phyloP scores from a whole-genome alignment of 2,888 invertebrate species.

The Lottia gigantea region DNA sequence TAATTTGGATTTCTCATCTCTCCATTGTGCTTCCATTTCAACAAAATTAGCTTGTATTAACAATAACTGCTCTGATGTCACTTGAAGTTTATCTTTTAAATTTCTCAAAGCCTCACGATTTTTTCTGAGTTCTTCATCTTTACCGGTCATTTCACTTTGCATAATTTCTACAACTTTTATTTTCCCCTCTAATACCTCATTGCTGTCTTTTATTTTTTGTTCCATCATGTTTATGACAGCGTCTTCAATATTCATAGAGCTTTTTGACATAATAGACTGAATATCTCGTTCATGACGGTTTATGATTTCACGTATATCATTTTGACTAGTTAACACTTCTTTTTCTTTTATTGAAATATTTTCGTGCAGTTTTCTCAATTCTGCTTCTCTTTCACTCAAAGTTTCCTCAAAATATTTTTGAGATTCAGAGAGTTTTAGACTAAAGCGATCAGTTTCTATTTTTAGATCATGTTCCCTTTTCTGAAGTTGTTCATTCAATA shows the following conservation, averaged over 20 bases:
- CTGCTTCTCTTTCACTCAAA: conserved; percentile 54
- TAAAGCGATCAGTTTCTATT: conserved; percentile 51
- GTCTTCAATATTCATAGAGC: conserved; percentile 57
- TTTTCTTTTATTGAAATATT: conserved; percentile 47
- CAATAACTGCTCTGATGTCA: conserved; percentile 83
- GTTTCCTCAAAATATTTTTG: conserved; percentile 62
- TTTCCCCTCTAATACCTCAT: conserved; percentile 60
- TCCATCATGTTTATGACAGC: conserved; percentile 59
- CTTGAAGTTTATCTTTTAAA: conserved; percentile 79
- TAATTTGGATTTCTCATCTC: conserved; percentile 74
- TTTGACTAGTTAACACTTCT: conserved; percentile 50
- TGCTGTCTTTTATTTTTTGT: conserved; percentile 59
- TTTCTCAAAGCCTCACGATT: conserved; percentile 73
- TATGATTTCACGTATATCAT: conserved; percentile 55
- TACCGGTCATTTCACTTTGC: conserved; percentile 53
- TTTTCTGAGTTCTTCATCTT: conserved; percentile 53
- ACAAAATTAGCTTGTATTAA: conserved; percentile 84
- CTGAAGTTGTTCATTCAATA: conserved; percentile 50
- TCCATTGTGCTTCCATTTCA: conserved; percentile 78
- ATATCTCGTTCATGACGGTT: conserved; percentile 58
- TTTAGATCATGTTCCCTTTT: conserved; percentile 54
- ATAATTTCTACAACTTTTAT: conserved; percentile 60
- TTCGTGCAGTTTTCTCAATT: conserved; percentile 44
- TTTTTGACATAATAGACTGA: conserved; percentile 55
- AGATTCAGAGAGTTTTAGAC: conserved; percentile 53